Percentiles rank a stretch among this genome's conserved stretches.
phyloP scores from a whole-genome alignment of 1,140 invertebrate genomes.

The Sycophaga agraensis region DNA sequence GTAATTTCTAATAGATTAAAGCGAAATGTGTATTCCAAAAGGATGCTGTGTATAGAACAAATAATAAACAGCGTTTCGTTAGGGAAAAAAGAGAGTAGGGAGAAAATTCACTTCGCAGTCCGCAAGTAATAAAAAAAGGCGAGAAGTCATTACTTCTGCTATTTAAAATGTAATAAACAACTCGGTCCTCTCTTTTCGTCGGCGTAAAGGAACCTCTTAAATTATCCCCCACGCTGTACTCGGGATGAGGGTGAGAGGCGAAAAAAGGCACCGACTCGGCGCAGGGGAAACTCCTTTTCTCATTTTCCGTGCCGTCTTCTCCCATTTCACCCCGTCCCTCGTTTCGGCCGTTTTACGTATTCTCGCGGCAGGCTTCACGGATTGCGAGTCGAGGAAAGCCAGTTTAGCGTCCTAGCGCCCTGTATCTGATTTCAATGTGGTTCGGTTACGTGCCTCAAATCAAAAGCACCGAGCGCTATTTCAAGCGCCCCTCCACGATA shows the following conservation, averaged over 20 bases:
- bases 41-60: no score
- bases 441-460: conserved; percentile 53
- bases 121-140: conserved; percentile 1
- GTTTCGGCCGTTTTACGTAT: conserved; percentile 38
- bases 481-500: conserved; percentile 32
- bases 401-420: conserved; percentile 45
- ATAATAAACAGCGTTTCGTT: no score
- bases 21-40: no score
- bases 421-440: conserved; percentile 54
- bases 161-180: conserved; percentile 30
- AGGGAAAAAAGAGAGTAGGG: no score
- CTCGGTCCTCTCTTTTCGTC: neutral
- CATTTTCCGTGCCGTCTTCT: conserved; percentile 18
- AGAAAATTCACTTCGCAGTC: no score
- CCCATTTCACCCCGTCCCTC: neutral
- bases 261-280: neutral
- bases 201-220: conserved; percentile 10
- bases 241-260: neutral
- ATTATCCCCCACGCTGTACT: neutral
- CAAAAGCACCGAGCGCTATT: conserved; percentile 50
- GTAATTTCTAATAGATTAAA: no score
- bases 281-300: conserved; percentile 17
- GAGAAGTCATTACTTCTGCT: conserved; percentile 21
- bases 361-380: conserved; percentile 36
- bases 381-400: conserved; percentile 34